Evolutionary conservation across 2,113 vertebrate species (phyloP), one percentile per base, ranked within the genome.

Genomic region (Podocnemis expansa): DNA sequence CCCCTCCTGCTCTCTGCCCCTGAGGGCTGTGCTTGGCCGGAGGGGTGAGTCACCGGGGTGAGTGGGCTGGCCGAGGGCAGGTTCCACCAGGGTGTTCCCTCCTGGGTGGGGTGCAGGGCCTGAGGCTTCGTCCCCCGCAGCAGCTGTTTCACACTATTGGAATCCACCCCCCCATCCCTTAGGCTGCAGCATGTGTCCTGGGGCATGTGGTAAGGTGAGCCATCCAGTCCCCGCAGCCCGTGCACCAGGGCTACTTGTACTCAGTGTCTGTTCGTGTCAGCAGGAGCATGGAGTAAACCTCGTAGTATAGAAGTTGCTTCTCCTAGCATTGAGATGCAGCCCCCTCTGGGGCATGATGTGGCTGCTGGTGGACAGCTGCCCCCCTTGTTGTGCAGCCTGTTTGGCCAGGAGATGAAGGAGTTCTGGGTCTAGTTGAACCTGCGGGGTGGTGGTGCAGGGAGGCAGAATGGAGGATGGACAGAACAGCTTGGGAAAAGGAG

Each of bases 11-110:
- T 89, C 85, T 84, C 89, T 58, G 70, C 70, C 60, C 67, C 56
- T 90, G 73, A 47, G 43, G 79, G 70, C 78, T 67, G 73, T 58
- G 70, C 83, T 85, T 90, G 78, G 70, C 73, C 31, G 27, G 31
- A 17, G 29, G 73, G 24, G n/a, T 85, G 83, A 43, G n/a, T 91
- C 83, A 91, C 34, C 31, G 52, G 29, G 17, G 43, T 80, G 51
- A 80, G 51, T 63, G 41, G 63, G 63, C 63, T 70, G 63, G 67
- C 78, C 58, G 89, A 81, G 86, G 45, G 70, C 60, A 31, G 51
- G 27, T 52, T 91, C 54, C 81, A 45, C 78, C 76, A 67, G 63
- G 49, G 78, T 86, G 43, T 76, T 76, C 67, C 78, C 76, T 91
- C 13, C 43, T 38, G 63, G 47, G 79, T 25, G 45, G 67, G 43